Evolutionary conservation across 2,113 vertebrate species (phyloP).

Genomic region (Pungitius pungitius): DNA sequence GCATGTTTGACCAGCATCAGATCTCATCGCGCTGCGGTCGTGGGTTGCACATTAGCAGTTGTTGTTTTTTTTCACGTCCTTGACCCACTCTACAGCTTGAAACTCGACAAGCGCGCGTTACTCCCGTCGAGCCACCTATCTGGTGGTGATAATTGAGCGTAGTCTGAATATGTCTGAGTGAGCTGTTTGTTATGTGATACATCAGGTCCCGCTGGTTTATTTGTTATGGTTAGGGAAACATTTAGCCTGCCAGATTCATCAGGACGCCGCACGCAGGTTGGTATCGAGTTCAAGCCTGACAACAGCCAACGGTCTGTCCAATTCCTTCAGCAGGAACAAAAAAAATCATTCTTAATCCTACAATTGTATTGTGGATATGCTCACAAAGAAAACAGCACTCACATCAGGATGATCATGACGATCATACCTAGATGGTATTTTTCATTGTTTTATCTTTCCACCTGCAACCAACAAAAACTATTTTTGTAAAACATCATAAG

Average conservation of each 20-base stretch:
- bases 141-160: slow-evolving; percentile 3
- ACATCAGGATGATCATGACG: not conserved
- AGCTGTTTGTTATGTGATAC: slow-evolving; percentile 22
- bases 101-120: slow-evolving; percentile 22
- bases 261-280: not conserved
- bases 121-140: too few species aligned
- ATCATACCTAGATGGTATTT: not conserved
- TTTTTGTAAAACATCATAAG: too few species aligned
- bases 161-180: slow-evolving; percentile 18
- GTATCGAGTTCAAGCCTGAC: slow-evolving; percentile 21
- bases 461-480: not conserved
- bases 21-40: slow-evolving; percentile 10
- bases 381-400: not conserved
- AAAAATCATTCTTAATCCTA: not conserved
- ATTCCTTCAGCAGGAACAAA: slow-evolving; percentile 10
- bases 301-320: not conserved
- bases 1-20: not conserved
- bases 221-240: slow-evolving; percentile 19
- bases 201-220: slow-evolving; percentile 14
- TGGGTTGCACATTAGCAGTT: too few species aligned
- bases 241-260: slow-evolving; percentile 22
- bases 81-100: slow-evolving; percentile 48
- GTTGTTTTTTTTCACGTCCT: slow-evolving; percentile 49
- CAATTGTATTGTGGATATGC: not conserved
- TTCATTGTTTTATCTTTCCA: not conserved